phyloP scores from a whole-genome alignment of 2,797 vertebrate genomes.

The Chaunax sp. region DNA sequence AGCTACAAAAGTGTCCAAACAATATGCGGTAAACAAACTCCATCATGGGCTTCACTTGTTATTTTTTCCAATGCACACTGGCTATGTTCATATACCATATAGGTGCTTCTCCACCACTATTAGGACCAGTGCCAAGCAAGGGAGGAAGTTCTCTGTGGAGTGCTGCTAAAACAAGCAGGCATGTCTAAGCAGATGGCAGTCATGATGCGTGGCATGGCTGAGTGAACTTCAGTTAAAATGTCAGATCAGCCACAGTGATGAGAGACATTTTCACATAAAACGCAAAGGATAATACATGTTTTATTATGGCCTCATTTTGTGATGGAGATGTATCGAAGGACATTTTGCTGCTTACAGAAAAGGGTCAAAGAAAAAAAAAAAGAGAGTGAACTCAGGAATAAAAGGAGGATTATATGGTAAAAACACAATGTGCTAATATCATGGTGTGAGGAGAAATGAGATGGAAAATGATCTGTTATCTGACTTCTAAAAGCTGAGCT shows the following conservation, averaged over 20 bases:
- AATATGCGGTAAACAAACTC: constrained; percentile 24
- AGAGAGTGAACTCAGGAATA: constrained; percentile 30
- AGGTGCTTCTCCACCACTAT: constrained; percentile 31
- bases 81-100: constrained; percentile 35
- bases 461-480: constrained; percentile 59
- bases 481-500: constrained; percentile 40
- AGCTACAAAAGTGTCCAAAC: constrained; percentile 20
- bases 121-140: constrained; percentile 48
- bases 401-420: constrained; percentile 39
- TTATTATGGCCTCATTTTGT: constrained; percentile 43
- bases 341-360: constrained; percentile 28
- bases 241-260: constrained; percentile 33
- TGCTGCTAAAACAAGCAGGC: constrained; percentile 44
- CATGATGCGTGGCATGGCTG: constrained; percentile 48
- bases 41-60: constrained; percentile 27
- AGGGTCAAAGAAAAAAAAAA: constrained; percentile 42
- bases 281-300: constrained; percentile 35
- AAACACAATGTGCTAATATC: constrained; percentile 31
- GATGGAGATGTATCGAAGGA: constrained; percentile 21
- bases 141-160: constrained; percentile 46
- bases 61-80: constrained; percentile 22
- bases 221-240: constrained; percentile 51
- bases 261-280: constrained; percentile 49
- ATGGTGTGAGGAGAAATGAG: constrained; percentile 39
- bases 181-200: constrained; percentile 60